Evolutionary conservation across 2,888 invertebrate species (phyloP).

Genomic region (Chironomus riparius): DNA sequence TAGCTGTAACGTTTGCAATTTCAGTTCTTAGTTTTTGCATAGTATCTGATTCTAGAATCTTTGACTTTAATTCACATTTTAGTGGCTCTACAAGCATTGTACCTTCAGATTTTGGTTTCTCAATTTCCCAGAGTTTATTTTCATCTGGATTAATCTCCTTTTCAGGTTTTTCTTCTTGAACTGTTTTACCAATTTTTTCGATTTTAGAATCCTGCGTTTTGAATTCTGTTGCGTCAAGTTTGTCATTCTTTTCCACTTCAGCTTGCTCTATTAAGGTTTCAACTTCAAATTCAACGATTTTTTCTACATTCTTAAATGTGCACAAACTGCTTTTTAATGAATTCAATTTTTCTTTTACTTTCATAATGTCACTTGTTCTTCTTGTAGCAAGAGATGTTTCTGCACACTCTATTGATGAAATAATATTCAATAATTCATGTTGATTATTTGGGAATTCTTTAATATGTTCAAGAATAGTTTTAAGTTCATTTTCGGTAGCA

Average conservation of each 20-base stretch:
- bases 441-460: not conserved
- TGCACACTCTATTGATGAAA: slow-evolving; percentile 28
- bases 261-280: not conserved
- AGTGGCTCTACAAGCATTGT: slow-evolving; percentile 27
- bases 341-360: slow-evolving; percentile 28
- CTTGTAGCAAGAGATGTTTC: slow-evolving; percentile 27
- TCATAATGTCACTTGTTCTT: slow-evolving; percentile 28
- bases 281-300: not conserved
- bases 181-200: slow-evolving; percentile 29
- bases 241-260: slow-evolving; percentile 28
- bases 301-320: not conserved
- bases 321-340: slow-evolving; percentile 21
- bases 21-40: not conserved
- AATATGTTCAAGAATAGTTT: not conserved
- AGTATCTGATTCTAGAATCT: slow-evolving; percentile 10
- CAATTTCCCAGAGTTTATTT: no score
- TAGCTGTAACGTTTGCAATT: not conserved
- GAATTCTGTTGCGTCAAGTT: no score
- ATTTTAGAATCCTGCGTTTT: slow-evolving; percentile 29
- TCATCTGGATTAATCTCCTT: not conserved
- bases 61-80: slow-evolving; percentile 28
- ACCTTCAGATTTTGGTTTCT: no score
- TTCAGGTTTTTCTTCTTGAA: slow-evolving; percentile 27
- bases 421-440: slow-evolving; percentile 8
- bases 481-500: not conserved